Percentiles rank a stretch among this genome's conserved stretches.
Conservation (phyloP, 2,797 vertebrate species). For the Danionella dracula region DNA sequence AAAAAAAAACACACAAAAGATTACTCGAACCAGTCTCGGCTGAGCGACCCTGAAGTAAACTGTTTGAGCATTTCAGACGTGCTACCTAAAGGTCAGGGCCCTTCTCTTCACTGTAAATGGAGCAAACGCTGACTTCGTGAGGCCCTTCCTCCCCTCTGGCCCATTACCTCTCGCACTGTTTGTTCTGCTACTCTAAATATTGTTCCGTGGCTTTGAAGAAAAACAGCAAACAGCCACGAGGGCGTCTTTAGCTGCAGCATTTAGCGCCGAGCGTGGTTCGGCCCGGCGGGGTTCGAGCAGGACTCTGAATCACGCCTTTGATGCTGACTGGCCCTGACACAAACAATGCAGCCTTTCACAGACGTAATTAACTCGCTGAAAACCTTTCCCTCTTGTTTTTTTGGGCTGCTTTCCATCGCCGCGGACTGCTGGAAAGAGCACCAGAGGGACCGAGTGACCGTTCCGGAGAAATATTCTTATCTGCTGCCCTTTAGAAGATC, state of each 20-base stretch:
- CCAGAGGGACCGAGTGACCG: conserved; percentile 11
- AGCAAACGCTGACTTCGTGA: conserved; percentile 34
- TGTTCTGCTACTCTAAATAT: conserved; percentile 67
- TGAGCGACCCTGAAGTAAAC: no score
- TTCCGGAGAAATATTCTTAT: conserved; percentile 31
- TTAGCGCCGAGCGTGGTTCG: conserved; percentile 25
- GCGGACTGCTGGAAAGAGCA: conserved; percentile 46
- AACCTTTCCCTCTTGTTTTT: conserved; percentile 47
- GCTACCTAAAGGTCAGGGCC: conserved; percentile 18
- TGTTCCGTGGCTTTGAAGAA: conserved; percentile 60
- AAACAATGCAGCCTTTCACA: conserved; percentile 76
- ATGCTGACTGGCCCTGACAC: conserved; percentile 67
- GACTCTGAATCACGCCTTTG: conserved; percentile 53
- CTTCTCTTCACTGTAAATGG: conserved; percentile 15
- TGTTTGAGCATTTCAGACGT: neutral
- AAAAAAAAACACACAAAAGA: no score
- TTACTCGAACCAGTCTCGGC: neutral
- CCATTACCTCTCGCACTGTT: conserved; percentile 55
- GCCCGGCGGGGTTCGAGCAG: conserved; percentile 19
- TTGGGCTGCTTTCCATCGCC: conserved; percentile 30
- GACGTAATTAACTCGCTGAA: conserved; percentile 54
- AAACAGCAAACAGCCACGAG: conserved; percentile 58
- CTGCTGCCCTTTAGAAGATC: conserved; percentile 25
- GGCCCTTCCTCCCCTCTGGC: conserved; percentile 33
- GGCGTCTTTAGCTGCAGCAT: conserved; percentile 47